Conservation (phyloP, 1,140 invertebrate genomes). For the Saccostrea glomerata region DNA sequence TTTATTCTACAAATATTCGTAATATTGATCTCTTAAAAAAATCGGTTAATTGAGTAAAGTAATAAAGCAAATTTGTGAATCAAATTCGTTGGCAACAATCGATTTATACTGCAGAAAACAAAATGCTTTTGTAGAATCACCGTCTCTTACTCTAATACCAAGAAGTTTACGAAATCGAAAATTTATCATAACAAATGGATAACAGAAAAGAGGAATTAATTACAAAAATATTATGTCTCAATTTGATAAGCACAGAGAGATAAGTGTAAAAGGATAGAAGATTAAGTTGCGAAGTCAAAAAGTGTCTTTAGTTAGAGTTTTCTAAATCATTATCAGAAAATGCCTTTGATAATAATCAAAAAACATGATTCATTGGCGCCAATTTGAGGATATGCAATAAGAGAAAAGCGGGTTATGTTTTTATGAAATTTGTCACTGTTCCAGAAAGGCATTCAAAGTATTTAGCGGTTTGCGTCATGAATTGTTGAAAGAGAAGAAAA, state of each 20-base stretch:
- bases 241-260: neutral
- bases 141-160: neutral
- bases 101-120: neutral
- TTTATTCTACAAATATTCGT: neutral
- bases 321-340: neutral
- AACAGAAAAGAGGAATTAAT: neutral
- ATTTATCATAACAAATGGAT: neutral
- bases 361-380: neutral
- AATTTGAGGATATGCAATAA: neutral
- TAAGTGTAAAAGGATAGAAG: neutral
- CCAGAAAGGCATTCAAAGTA: neutral
- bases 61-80: slow-evolving; percentile 8
- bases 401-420: slow-evolving; percentile 3
- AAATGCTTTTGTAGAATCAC: neutral
- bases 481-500: neutral
- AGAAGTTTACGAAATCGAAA: neutral
- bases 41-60: neutral
- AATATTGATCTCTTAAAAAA: neutral
- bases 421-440: slow-evolving; percentile 25
- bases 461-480: neutral
- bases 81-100: slow-evolving; percentile 4
- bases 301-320: neutral
- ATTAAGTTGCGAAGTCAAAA: no score
- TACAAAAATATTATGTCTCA: neutral
- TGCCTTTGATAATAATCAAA: slow-evolving; percentile 17